phyloP scores from a whole-genome alignment of 1,140 invertebrate species.

The Acromyrmex charruanus region DNA sequence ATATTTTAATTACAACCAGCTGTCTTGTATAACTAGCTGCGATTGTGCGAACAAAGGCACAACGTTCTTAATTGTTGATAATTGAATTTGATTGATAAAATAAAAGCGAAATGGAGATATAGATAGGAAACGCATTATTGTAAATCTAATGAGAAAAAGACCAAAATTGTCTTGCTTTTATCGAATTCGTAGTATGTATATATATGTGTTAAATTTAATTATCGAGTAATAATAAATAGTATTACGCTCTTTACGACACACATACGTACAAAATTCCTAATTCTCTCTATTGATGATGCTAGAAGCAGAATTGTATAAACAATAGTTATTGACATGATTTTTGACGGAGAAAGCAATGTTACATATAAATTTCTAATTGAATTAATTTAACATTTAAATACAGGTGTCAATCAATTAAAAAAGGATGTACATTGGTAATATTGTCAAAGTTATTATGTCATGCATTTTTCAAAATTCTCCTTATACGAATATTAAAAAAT shows the following conservation, averaged over 20 bases:
- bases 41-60: slow-evolving; percentile 51
- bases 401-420: slow-evolving; percentile 12
- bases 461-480: slow-evolving; percentile 19
- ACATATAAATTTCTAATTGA: slow-evolving; percentile 14
- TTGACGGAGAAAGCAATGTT: background rate
- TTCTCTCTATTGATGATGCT: background rate
- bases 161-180: background rate
- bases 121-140: background rate
- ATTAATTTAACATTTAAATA: slow-evolving; percentile 5
- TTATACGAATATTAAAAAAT: slow-evolving; percentile 25
- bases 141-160: background rate
- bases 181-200: background rate
- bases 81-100: slow-evolving; percentile 11
- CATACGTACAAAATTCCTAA: background rate
- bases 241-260: background rate
- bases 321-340: slow-evolving; percentile 33
- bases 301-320: background rate
- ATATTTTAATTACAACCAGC: slow-evolving; percentile 47
- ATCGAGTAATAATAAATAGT: slow-evolving; percentile 25
- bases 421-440: background rate
- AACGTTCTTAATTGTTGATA: slow-evolving; percentile 29
- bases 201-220: background rate
- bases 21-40: slow-evolving; percentile 29
- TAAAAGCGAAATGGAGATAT: slow-evolving; percentile 1
- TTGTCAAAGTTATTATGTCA: background rate